A percentile compares a stretch with the other conserved stretches of the same genome.
Evolutionary conservation across 2,113 vertebrate genomes (phyloP).

Genomic region (Calidris pugnax): DNA sequence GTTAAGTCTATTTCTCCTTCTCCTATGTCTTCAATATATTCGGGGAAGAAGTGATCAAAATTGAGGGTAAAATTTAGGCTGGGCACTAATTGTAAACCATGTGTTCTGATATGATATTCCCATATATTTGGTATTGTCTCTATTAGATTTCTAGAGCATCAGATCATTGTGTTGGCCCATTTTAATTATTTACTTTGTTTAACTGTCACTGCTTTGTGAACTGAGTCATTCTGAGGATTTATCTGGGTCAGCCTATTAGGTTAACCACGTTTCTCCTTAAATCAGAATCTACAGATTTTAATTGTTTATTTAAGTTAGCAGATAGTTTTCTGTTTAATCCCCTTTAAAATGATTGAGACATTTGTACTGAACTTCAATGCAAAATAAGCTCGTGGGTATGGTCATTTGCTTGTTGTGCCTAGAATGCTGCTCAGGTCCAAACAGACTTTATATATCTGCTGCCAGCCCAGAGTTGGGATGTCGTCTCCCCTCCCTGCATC

Average conservation of each 20-base stretch:
- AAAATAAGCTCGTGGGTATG: neutral
- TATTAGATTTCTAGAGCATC: neutral
- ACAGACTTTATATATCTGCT: neutral
- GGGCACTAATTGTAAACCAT: neutral
- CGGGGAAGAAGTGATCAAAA: neutral
- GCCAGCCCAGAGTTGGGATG: neutral
- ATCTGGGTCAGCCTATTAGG: neutral
- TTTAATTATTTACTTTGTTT: neutral
- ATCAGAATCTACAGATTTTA: neutral
- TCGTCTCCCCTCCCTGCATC: neutral
- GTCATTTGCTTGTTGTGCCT: neutral
- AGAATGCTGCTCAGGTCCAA: neutral
- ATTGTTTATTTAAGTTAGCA: neutral
- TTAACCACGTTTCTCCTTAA: neutral
- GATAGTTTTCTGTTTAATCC: neutral
- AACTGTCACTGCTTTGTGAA: neutral
- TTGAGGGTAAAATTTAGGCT: neutral
- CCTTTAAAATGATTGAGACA: neutral
- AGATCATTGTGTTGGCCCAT: neutral
- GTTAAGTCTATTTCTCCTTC: neutral
- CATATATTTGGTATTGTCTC: neutral
- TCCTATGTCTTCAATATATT: neutral
- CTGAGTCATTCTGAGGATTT: neutral
- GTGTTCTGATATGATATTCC: neutral
- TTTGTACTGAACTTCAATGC: neutral